Conservation (phyloP, 2,888 invertebrate species). For the Scaptomyza reducta region DNA sequence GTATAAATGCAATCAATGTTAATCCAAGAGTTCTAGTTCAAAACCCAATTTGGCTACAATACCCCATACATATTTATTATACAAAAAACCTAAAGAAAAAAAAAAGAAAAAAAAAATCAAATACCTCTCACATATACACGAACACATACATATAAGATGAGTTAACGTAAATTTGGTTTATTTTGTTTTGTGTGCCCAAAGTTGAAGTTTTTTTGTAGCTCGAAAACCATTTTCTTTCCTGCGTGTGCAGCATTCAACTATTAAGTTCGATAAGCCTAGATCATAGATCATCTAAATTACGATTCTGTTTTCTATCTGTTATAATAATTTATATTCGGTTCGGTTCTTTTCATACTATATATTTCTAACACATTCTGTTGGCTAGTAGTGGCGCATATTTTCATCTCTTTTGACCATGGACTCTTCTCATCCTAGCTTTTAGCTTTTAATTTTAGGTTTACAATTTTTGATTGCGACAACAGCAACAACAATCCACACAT, state of each 20-base stretch:
- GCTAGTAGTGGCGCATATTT: conserved; percentile 55
- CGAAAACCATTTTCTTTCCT: neutral
- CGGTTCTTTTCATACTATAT: neutral
- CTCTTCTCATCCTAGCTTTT: conserved; percentile 21
- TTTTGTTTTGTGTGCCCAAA: conserved; percentile 23
- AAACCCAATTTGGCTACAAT: conserved; percentile 37
- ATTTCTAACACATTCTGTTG: neutral
- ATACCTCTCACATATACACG: conserved; percentile 40
- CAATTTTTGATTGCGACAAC: conserved; percentile 25
- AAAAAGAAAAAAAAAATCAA: conserved; percentile 4
- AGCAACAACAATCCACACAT: conserved; percentile 35
- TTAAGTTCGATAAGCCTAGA: conserved; percentile 5
- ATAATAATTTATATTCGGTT: neutral
- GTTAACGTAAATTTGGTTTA: conserved; percentile 11
- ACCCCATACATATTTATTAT: conserved; percentile 36
- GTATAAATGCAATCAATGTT: conserved; percentile 49
- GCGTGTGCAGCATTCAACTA: conserved; percentile 13
- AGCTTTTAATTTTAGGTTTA: conserved; percentile 63
- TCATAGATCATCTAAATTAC: conserved; percentile 10
- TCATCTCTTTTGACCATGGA: conserved; percentile 29
- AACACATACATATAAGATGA: neutral
- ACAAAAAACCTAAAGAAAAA: neutral
- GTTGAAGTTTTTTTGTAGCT: conserved; percentile 24
- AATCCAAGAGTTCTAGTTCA: conserved; percentile 35
- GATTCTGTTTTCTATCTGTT: neutral